Conservation (phyloP, 2,888 invertebrate genomes). For the Trissolcus japonicus region DNA sequence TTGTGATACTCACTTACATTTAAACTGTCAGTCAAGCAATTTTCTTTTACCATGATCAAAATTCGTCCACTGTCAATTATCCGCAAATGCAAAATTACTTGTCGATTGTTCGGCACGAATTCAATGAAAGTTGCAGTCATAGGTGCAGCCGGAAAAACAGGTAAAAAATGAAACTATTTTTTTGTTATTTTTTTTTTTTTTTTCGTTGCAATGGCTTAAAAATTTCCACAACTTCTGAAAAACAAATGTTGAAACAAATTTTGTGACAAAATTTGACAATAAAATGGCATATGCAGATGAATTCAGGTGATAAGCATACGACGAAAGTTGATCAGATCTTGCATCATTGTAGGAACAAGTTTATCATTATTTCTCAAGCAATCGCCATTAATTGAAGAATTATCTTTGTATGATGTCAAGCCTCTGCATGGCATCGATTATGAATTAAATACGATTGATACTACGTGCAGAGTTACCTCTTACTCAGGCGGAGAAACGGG, state of each 20-base stretch:
- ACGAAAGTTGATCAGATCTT: constrained; percentile 12
- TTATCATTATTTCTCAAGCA: constrained; percentile 80
- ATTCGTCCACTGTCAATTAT: not conserved
- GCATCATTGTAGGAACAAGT: constrained; percentile 60
- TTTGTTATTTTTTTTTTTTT: not conserved
- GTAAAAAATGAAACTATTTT: constrained; percentile 55
- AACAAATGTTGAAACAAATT: not conserved
- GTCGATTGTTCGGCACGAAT: constrained; percentile 12
- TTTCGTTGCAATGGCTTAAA: too few relatives aligned
- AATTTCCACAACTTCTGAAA: too few relatives aligned
- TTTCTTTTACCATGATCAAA: constrained; percentile 7
- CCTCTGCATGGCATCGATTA: constrained; percentile 70
- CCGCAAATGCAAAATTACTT: not conserved
- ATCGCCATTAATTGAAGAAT: constrained; percentile 79
- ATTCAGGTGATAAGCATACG: not conserved
- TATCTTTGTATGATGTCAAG: constrained; percentile 79
- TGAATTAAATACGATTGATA: constrained; percentile 77
- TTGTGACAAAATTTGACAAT: not conserved
- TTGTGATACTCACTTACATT: too few relatives aligned
- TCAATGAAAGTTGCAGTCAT: constrained; percentile 78
- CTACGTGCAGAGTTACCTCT: constrained; percentile 74
- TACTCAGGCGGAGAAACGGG: constrained; percentile 62
- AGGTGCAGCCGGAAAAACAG: constrained; percentile 78
- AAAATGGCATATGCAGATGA: not conserved
- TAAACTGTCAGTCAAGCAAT: too few relatives aligned